Conservation (phyloP, 1,140 invertebrate species). For the Lamellibrachia luymesi region DNA sequence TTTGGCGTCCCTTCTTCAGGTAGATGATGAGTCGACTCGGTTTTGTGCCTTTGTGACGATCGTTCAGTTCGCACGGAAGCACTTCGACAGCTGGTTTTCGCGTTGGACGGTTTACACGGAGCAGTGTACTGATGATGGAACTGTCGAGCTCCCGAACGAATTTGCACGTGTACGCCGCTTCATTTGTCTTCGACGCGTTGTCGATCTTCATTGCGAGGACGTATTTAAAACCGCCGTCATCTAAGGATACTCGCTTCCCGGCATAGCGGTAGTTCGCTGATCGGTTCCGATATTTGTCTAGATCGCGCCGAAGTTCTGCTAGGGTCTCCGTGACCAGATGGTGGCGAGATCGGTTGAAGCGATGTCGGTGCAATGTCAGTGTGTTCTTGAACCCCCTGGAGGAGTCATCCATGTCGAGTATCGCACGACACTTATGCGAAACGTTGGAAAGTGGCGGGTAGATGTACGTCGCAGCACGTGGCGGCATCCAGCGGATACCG, state of each 20-base stretch:
- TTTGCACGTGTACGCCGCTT: constrained; percentile 2
- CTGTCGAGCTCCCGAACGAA: not conserved
- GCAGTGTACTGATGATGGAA: not conserved
- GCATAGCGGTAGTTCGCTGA: not conserved
- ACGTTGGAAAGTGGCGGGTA: not conserved
- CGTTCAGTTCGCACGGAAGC: not conserved
- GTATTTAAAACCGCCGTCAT: not conserved
- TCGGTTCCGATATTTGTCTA: not conserved
- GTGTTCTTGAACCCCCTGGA: not conserved
- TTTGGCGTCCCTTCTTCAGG: not conserved
- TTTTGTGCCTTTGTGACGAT: not conserved
- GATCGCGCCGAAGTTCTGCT: not conserved
- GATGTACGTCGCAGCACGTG: not conserved
- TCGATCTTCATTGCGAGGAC: not conserved
- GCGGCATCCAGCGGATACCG: not conserved
- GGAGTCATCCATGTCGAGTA: not conserved
- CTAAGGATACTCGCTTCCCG: not conserved
- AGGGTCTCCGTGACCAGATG: not conserved
- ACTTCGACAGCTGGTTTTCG: not conserved
- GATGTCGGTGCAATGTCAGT: not conserved
- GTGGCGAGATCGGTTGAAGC: not conserved
- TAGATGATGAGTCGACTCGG: not conserved
- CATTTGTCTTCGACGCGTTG: constrained; percentile 10
- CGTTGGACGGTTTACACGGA: not conserved
- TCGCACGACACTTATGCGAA: not conserved